Evolutionary conservation across 2,797 vertebrate genomes (phyloP).

Genomic region (Podarcis lilfordi): DNA sequence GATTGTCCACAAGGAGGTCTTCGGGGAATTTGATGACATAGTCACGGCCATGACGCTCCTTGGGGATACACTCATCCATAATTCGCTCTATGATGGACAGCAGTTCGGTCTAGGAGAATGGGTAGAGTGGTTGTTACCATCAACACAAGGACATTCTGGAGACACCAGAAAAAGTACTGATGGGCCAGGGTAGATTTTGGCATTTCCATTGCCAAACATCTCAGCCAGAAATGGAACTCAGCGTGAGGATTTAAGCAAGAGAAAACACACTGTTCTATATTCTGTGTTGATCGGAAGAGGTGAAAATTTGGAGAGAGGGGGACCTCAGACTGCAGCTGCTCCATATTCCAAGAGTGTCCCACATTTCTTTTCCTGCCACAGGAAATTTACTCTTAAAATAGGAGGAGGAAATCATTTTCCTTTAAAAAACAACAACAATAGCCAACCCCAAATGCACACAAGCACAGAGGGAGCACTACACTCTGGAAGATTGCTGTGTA

Average conservation of each 20-base stretch:
- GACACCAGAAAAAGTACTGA: not conserved
- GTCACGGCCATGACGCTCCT: slow-evolving; percentile 72
- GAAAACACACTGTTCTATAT: not conserved
- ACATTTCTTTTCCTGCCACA: not conserved
- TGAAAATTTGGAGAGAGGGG: not conserved
- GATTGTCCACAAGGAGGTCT: slow-evolving; percentile 73
- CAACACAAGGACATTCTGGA: not conserved
- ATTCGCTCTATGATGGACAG: slow-evolving; percentile 75
- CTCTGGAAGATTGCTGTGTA: not conserved
- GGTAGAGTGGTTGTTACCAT: not conserved
- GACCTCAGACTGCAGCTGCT: not conserved
- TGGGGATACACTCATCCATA: slow-evolving; percentile 78
- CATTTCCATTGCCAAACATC: too few relatives aligned
- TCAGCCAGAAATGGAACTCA: not conserved
- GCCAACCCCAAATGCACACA: not conserved
- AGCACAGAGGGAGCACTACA: not conserved
- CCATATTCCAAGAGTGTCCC: not conserved
- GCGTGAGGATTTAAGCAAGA: not conserved
- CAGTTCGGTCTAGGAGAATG: slow-evolving; percentile 70
- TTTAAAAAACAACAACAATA: not conserved
- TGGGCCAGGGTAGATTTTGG: not conserved
- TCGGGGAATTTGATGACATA: slow-evolving; percentile 80
- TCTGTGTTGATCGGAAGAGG: not conserved
- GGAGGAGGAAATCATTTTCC: not conserved
- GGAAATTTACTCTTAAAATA: not conserved